These are phyloP conservation scores for Paragorgia papillata DNA, from an alignment of 92 coral and sea anemone species.

Conservation along the genomic window DNA sequence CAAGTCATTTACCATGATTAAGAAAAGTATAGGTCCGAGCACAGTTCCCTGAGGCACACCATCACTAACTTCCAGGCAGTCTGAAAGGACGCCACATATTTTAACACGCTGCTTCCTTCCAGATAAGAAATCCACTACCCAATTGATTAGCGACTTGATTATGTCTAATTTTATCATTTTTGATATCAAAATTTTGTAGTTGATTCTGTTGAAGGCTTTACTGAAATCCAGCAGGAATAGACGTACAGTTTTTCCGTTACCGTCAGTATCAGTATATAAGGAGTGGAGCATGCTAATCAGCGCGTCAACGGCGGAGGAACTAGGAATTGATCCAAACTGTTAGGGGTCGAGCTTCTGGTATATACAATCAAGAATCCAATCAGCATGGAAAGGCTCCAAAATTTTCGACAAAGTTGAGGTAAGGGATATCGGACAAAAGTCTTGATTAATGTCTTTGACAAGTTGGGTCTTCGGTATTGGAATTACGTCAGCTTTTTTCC, in stretches of 20 bases:
- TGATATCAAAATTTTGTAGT: background rate
- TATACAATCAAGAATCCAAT: background rate
- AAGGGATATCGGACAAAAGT: background rate
- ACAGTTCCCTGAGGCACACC: no score
- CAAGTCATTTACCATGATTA: no score
- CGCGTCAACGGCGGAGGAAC: background rate
- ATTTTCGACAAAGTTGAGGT: conserved; percentile 12
- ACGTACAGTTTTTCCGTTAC: background rate
- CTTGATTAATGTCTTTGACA: background rate
- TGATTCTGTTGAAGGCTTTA: conserved; percentile 12
- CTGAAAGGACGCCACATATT: no score
- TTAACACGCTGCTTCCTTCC: no score
- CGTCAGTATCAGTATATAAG: background rate
- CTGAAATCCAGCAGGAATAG: background rate
- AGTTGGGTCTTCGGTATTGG: background rate
- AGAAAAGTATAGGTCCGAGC: no score
- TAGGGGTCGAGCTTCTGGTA: background rate
- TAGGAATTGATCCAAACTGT: background rate
- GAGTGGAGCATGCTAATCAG: background rate
- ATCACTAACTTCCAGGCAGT: no score
- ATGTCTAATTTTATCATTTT: no score
- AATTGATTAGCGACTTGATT: no score
- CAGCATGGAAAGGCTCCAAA: background rate
- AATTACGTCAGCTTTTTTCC: conserved; percentile 9
- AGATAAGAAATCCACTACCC: no score